Base-by-base conservation (phyloP, 2,113 vertebrate genomes). In the Elgaria multicarinata region DNA sequence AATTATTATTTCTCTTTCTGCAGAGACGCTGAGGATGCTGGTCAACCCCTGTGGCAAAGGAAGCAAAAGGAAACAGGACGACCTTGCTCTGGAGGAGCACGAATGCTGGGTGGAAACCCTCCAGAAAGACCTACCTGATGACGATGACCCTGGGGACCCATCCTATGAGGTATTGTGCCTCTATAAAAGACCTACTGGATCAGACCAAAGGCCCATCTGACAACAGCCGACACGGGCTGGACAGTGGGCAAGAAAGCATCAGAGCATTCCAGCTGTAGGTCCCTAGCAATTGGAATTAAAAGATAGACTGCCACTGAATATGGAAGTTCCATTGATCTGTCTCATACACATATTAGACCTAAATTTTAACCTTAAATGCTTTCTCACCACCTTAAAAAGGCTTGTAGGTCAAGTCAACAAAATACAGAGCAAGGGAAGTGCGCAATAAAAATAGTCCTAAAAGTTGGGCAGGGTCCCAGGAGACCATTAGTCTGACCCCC, bases 1-100 rank as follows among this genome's bases (percentile, higher is more conserved):
- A n/a, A n/a, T 8, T 22, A 28, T 36, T 12, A 18, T 39, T 58
- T 31, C 62, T 28, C 2, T 20, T 31, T 33, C 42, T 55, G 0
- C 95, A 98, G 98, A 98, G 90, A 85, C 97, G 39, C 8, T 28
- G 42, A 91, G 95, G 7, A 96, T 97, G 87, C 97, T 93, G 6
- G 92, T 95, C 1, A 96, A 96, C 89, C 97, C 97, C 0, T 92
- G 50, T 44, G 96, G 95, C 28, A 98, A 97, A 88, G 97, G 97
- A 62, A 98, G 91, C 92, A 98, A 98, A 92, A 96, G 97, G 81
- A 98, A 98, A 83, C 50, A 97, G 79, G 98, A 98, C n/a, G 98
- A 98, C 0, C 10, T 97, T 55, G 96, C 96, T 28, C 93, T 97
- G 2, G 94, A 96, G 20, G 95, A 97, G n/a, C 95, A 96, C 26